Evolutionary conservation across 1,140 invertebrate genomes (phyloP).

Genomic region (Anastatus disparis): DNA sequence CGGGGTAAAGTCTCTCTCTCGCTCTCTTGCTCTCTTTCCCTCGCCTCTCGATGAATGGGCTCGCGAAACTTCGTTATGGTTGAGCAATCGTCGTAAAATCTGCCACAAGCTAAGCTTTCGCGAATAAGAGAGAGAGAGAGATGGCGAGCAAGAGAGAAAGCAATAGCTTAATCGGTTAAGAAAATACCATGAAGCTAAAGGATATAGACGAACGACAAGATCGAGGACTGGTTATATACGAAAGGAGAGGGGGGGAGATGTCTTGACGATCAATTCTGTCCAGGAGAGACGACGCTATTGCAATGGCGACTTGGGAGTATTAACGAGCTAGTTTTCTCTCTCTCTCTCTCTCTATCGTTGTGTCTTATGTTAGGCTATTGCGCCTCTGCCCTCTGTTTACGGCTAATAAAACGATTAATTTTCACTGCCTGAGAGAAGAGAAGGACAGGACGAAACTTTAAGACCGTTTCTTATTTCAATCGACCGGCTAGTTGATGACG

Average conservation of each 20-base stretch:
- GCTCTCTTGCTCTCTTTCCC: no score
- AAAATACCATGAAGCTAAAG: not conserved
- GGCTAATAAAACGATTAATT: conserved; percentile 38
- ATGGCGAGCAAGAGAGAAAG: not conserved
- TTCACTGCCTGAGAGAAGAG: not conserved
- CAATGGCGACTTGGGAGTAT: no score
- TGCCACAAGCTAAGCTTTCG: conserved; percentile 23
- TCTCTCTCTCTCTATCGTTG: not conserved
- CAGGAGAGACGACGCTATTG: not conserved
- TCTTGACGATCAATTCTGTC: conserved; percentile 22
- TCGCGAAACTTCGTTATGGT: conserved; percentile 49
- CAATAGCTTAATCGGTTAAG: not conserved
- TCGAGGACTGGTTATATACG: not conserved
- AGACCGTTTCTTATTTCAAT: not conserved
- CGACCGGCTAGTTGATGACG: no score
- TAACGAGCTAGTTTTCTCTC: not conserved
- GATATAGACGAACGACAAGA: no score
- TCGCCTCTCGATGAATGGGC: no score
- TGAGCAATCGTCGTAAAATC: conserved; percentile 51
- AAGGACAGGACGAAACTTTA: not conserved
- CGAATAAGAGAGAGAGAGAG: not conserved
- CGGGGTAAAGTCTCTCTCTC: no score
- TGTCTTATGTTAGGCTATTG: no score
- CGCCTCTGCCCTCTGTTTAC: conserved; percentile 28
- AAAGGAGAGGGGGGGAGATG: not conserved